Conservation (phyloP, 2,888 invertebrate genomes). For the Oscheius sp. region DNA sequence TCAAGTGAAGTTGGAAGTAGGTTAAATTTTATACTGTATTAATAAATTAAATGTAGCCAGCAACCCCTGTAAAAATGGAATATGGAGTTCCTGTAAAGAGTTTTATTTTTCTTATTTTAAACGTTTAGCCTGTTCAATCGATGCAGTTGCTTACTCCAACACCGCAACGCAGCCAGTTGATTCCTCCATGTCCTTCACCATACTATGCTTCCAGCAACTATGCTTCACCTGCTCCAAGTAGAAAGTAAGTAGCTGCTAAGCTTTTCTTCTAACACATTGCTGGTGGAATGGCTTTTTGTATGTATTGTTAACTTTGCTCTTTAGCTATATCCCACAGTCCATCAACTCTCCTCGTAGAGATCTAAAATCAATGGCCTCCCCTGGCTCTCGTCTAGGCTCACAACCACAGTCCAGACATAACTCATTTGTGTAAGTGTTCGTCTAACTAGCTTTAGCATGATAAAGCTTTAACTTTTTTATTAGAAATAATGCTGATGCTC, state of each 20-base stretch:
- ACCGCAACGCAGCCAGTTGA: conserved; percentile 13
- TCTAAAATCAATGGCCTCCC: neutral
- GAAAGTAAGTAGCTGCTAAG: neutral
- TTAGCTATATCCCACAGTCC: neutral
- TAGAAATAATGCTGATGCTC: neutral
- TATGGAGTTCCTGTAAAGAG: too few species aligned
- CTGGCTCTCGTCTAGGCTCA: neutral
- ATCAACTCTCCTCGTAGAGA: conserved; percentile 14
- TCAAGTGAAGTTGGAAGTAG: too few species aligned
- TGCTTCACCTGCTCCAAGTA: conserved; percentile 20
- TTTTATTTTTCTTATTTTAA: too few species aligned
- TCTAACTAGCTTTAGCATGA: neutral
- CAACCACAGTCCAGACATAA: conserved; percentile 14
- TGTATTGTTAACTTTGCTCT: neutral
- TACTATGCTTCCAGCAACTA: conserved; percentile 11
- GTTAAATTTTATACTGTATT: too few species aligned
- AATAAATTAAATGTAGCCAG: too few species aligned
- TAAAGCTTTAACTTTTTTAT: neutral
- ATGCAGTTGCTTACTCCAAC: neutral
- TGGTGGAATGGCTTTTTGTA: too few species aligned
- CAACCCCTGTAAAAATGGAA: too few species aligned
- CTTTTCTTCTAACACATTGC: too few species aligned
- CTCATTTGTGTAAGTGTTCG: conserved; percentile 5
- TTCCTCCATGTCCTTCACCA: neutral
- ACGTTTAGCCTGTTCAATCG: too few species aligned